A percentile compares a stretch with the other conserved stretches of the same genome.
Conservation (phyloP, 2,888 invertebrate species). For the Andrena marginata region DNA sequence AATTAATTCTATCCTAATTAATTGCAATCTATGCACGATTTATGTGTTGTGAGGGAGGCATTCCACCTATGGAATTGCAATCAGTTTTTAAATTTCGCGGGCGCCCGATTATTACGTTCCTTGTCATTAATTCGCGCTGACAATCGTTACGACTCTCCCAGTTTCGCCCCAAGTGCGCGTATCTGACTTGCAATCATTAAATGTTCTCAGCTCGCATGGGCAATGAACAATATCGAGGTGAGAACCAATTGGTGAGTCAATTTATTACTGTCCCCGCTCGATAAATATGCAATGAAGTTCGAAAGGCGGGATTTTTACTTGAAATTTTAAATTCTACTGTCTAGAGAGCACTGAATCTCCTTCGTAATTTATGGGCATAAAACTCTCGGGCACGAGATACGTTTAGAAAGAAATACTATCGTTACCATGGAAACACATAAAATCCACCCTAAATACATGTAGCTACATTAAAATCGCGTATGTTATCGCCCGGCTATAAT, state of each 20-base stretch:
- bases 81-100: constrained; percentile 34
- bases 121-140: constrained; percentile 7
- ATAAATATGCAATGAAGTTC: constrained; percentile 50
- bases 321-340: constrained; percentile 26
- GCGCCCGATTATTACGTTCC: not conserved
- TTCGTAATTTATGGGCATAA: constrained; percentile 11
- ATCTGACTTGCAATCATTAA: constrained; percentile 19
- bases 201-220: constrained; percentile 19
- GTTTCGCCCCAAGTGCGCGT: not conserved
- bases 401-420: not conserved
- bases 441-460: not conserved
- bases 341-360: not conserved
- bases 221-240: constrained; percentile 37
- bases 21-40: not conserved
- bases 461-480: not conserved
- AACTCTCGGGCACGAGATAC: too few species aligned
- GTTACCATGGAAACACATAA: not conserved
- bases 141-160: not conserved
- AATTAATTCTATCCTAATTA: not conserved
- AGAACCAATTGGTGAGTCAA: constrained; percentile 42
- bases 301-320: constrained; percentile 43
- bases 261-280: constrained; percentile 41
- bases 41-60: not conserved
- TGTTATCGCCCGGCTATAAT: not conserved
- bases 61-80: not conserved